These are phyloP conservation scores for Drosophila oshimai DNA, from an alignment of 1,140 invertebrate genomes.

Conservation along the genomic window DNA sequence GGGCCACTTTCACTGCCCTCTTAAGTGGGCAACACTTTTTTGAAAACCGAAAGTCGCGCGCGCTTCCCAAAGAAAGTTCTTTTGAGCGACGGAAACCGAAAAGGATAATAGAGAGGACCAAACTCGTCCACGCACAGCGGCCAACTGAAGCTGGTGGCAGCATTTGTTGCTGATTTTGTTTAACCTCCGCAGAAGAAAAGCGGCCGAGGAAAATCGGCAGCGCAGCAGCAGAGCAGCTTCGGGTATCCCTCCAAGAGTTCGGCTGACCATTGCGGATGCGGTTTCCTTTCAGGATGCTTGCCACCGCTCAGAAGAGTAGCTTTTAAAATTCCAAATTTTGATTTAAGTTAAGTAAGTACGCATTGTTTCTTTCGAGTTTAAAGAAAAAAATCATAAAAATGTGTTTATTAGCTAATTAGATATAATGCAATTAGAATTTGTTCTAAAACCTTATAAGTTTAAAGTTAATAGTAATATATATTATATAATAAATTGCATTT, in stretches of 20 bases:
- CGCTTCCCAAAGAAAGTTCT: not conserved
- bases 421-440: constrained; percentile 65
- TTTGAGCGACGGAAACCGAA: not conserved
- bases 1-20: constrained; percentile 1
- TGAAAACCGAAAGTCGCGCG: constrained; percentile 41
- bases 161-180: constrained; percentile 80
- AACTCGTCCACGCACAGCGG: constrained; percentile 54
- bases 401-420: constrained; percentile 67
- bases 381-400: constrained; percentile 65
- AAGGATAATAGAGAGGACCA: constrained; percentile 35
- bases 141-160: constrained; percentile 68
- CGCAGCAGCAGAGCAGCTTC: constrained; percentile 41
- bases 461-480: constrained; percentile 44
- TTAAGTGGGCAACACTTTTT: constrained; percentile 46
- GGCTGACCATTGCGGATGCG: constrained; percentile 32
- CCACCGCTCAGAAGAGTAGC: not conserved
- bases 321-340: constrained; percentile 10
- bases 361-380: constrained; percentile 6
- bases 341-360: not conserved
- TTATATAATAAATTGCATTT: constrained; percentile 58
- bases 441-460: constrained; percentile 54
- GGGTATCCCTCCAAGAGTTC: constrained; percentile 25
- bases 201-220: constrained; percentile 23
- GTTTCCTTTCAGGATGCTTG: not conserved
- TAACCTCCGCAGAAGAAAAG: constrained; percentile 32